These are phyloP conservation scores for Heliconius hortense DNA, from an alignment of 2,888 invertebrate species.

Conservation along the genomic window DNA sequence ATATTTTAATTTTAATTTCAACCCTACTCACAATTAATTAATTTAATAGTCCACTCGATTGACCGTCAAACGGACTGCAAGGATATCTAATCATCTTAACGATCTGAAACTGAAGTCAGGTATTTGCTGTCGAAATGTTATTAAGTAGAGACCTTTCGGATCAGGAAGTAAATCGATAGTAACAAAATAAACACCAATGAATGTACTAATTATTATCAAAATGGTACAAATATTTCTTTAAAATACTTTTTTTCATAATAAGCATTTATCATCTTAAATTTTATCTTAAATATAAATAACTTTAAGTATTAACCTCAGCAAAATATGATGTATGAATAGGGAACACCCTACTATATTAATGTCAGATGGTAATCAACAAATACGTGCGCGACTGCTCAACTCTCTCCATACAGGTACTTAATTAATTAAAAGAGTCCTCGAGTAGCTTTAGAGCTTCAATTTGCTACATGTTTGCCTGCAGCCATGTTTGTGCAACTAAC, in stretches of 20 bases:
- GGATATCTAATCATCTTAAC: constrained; percentile 60
- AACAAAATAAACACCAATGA: neutral
- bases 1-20: neutral
- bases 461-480: constrained; percentile 65
- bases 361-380: constrained; percentile 56
- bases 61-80: constrained; percentile 62
- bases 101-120: constrained; percentile 61
- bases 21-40: constrained; percentile 50
- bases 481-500: constrained; percentile 70
- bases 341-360: constrained; percentile 17
- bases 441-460: constrained; percentile 51
- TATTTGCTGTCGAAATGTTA: constrained; percentile 69
- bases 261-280: neutral
- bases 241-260: neutral
- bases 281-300: neutral
- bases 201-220: neutral
- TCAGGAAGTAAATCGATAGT: neutral
- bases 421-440: constrained; percentile 77
- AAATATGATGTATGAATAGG: constrained; percentile 45
- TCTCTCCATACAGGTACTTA: constrained; percentile 64
- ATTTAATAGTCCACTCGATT: constrained; percentile 60
- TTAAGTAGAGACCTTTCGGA: constrained; percentile 53
- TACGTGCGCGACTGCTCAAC: constrained; percentile 58
- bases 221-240: neutral
- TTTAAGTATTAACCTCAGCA: constrained; percentile 34